Evolutionary conservation across 2,113 vertebrate genomes (phyloP).

Genomic region (Platanista minor): DNA sequence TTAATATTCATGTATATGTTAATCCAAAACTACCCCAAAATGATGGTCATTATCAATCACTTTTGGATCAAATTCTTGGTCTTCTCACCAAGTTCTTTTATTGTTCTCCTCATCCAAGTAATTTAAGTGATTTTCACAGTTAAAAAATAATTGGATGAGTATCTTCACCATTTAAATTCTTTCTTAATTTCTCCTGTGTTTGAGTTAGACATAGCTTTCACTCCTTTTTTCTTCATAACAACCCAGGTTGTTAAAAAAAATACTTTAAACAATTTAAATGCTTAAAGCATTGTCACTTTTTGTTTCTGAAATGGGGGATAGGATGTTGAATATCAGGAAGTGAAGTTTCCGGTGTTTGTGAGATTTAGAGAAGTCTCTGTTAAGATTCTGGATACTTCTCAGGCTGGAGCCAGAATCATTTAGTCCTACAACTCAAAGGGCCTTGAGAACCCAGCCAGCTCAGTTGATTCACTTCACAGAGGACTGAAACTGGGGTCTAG

Average conservation of each 20-base stretch:
- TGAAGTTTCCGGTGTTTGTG: neutral
- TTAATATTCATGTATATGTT: neutral
- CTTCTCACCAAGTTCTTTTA: neutral
- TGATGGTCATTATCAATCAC: neutral
- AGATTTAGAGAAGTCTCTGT: neutral
- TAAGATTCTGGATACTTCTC: neutral
- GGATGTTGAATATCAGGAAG: neutral
- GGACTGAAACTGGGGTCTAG: neutral
- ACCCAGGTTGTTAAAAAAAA: neutral
- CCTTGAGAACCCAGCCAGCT: neutral
- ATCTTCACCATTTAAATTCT: neutral
- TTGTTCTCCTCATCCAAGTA: neutral
- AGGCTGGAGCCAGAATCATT: neutral
- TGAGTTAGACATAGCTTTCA: neutral
- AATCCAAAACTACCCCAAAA: neutral
- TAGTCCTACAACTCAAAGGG: neutral
- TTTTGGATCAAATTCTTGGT: neutral
- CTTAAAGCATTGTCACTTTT: neutral
- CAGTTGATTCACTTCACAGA: neutral
- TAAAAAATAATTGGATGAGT: neutral
- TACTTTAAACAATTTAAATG: neutral
- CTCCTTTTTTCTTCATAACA: neutral
- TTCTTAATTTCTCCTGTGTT: neutral
- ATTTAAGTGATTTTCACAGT: conserved; percentile 6
- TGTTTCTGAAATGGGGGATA: neutral